Percentiles rank a stretch among this genome's conserved stretches.
These are phyloP conservation scores for Aphodius granarius DNA, from an alignment of 2,888 invertebrate genomes.

Conservation along the genomic window DNA sequence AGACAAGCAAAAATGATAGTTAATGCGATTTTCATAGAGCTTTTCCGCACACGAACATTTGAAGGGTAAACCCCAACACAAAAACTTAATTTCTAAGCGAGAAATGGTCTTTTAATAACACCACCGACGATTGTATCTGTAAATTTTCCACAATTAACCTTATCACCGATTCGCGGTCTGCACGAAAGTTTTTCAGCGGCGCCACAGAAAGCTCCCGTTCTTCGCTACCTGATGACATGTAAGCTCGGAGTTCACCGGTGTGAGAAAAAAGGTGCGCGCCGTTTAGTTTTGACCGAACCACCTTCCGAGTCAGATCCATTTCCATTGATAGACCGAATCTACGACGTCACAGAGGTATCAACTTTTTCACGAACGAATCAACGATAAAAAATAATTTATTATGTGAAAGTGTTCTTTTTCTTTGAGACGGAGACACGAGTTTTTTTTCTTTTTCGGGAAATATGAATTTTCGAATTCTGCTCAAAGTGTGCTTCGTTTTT, in stretches of 20 bases:
- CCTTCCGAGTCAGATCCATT: background rate
- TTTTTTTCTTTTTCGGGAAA: background rate
- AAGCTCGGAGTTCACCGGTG: background rate
- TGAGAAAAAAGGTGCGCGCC: constrained; percentile 13
- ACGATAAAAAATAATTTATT: background rate
- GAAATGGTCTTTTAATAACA: constrained; percentile 7
- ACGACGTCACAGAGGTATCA: background rate
- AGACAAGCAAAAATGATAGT: background rate
- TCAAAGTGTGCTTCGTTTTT: constrained; percentile 23
- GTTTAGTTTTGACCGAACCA: constrained; percentile 16
- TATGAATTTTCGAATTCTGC: constrained; percentile 28
- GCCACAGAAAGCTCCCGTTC: background rate
- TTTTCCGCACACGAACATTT: background rate
- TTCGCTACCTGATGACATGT: constrained; percentile 1
- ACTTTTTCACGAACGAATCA: background rate
- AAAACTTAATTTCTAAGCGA: background rate
- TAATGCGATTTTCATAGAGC: background rate
- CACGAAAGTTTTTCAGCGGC: constrained; percentile 10
- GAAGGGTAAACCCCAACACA: background rate
- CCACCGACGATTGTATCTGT: constrained; percentile 3
- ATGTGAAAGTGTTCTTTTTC: background rate
- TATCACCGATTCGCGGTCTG: background rate
- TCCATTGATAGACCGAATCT: background rate
- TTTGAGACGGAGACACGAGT: background rate
- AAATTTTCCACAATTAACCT: constrained; percentile 11